Base-by-base conservation (phyloP, 2,797 vertebrate genomes). In the Lateolabrax maculatus region DNA sequence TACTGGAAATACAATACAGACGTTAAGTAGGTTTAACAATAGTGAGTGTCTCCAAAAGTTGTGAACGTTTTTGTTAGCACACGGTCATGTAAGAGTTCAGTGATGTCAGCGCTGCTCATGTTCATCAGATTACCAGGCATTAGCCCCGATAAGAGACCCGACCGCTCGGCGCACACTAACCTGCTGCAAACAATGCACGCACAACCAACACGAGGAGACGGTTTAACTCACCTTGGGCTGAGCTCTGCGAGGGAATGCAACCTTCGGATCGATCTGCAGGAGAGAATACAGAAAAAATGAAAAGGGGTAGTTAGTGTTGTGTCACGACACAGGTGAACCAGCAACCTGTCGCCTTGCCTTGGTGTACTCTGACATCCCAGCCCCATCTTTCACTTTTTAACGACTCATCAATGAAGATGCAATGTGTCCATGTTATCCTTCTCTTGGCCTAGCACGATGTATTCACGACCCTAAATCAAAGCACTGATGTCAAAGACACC, bases 191-290 rank as follows among this genome's bases (percentile, higher is more conserved):
- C 79, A 83, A 67, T 43, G 16, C 46, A 48, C 66, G 43, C 43
- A 13, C 55, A 77, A 43, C 46, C 13, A 72, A 79, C 49, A 56
- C 1, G 2, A 63, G 43, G 56, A 53, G 76, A 71, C 61, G 7
- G 19, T 55, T 79, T 34, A 25, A 92, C 97, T 94, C 95, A 99
- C 98, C 97, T 99, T 99, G 83, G 98, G 98, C 93, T 99, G 98
- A 91, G 98, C 98, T 96, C 98, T 92, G 77, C 98, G 97, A 75
- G 98, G 98, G 90, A 99, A 99, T 0, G 98, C 98, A 85, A 99
- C 98, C 95, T 99, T 99, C 31, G 98, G 98, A 80, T 99, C 98
- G 78, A 99, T 99, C 98, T 99, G 90, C 87, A 93, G 89, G 92
- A 84, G 93, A 63, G 80, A 91, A 78, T 72, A 82, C 34, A 93